Base-by-base conservation (phyloP, 2,888 invertebrate genomes). In the Ectemnius continuus region DNA sequence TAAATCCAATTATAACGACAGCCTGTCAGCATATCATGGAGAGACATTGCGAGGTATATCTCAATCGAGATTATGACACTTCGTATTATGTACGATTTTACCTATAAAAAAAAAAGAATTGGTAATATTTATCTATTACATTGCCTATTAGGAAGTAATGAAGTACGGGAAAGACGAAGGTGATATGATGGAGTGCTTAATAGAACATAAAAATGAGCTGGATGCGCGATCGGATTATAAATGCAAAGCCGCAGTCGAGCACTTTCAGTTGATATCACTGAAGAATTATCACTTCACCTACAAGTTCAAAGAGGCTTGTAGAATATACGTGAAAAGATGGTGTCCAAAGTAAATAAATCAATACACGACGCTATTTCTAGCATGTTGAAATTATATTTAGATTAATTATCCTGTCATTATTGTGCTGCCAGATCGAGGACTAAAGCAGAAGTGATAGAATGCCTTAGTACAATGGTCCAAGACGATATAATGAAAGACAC, bases 261-360 rank as follows among this genome's bases (percentile, higher is more conserved):
- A 99, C 92, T 98, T 98, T 88, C 99, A 99, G 91, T 92, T 99
- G 75, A 96, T 98, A 76, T 96, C 97, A 2, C 90, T 99, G 79
- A 97, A 98, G 91, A 97, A 97, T 91, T 98, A 97, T 91, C 95
- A 95, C 85, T 99, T 99, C 89, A 97, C 96, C 0, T 96, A 95
- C 86, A 97, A 97, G 91, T 99, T 99, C 91, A 98, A 98, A 91
- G 95, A 98, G 90, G 97, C 98, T 0, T 99, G 99, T 87, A 96
- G 96, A 85, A 94, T 94, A 2, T 95, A 96, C 90, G 97, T 97
- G 0, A 92, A 91, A 46, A 89, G 92, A 67, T 92, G 92, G 85
- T 95, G 95, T 85, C 90, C 86, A 88, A 92, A 88, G 91, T 91
- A 85, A 87, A 58, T 70, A 45, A 20, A 18, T 23, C 58, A 46